These are phyloP conservation scores for Philereme transversata DNA, from an alignment of 2,888 invertebrate genomes.

Conservation along the genomic window DNA sequence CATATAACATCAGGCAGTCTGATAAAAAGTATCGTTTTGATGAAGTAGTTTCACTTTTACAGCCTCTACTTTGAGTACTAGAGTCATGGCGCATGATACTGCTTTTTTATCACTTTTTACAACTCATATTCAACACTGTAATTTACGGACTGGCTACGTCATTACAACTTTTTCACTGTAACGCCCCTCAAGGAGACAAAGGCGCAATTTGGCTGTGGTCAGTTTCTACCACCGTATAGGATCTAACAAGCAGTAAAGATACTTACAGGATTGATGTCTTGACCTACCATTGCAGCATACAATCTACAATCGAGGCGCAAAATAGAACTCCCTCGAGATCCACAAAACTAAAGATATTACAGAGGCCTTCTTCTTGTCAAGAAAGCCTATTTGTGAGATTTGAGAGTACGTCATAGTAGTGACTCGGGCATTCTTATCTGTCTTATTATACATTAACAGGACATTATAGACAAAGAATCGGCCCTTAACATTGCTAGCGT, in stretches of 20 bases:
- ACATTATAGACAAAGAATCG: too few relatives aligned
- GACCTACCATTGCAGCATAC: too few relatives aligned
- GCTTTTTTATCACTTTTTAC: conserved; percentile 37
- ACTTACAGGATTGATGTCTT: background rate
- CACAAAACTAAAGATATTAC: too few relatives aligned
- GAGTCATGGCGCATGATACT: conserved; percentile 26
- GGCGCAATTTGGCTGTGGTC: conserved; percentile 31
- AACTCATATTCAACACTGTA: conserved; percentile 34
- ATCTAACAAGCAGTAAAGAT: conserved; percentile 6
- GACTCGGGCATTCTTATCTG: too few relatives aligned
- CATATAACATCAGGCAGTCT: conserved; percentile 1
- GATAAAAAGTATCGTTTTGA: conserved; percentile 5
- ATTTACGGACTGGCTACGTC: conserved; percentile 38
- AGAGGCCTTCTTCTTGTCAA: too few relatives aligned
- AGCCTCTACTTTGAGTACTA: conserved; percentile 19
- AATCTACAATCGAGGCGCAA: too few relatives aligned
- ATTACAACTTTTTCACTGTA: conserved; percentile 36
- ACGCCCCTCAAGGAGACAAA: conserved; percentile 33
- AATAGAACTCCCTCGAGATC: too few relatives aligned
- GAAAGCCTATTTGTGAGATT: too few relatives aligned
- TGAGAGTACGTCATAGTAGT: too few relatives aligned
- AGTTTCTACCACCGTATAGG: conserved; percentile 15
- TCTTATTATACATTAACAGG: too few relatives aligned
- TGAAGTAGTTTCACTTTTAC: conserved; percentile 20
- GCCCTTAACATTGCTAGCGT: too few relatives aligned